These are phyloP conservation scores for Orthosia cruda DNA, from an alignment of 2,888 invertebrate genomes.

Conservation along the genomic window DNA sequence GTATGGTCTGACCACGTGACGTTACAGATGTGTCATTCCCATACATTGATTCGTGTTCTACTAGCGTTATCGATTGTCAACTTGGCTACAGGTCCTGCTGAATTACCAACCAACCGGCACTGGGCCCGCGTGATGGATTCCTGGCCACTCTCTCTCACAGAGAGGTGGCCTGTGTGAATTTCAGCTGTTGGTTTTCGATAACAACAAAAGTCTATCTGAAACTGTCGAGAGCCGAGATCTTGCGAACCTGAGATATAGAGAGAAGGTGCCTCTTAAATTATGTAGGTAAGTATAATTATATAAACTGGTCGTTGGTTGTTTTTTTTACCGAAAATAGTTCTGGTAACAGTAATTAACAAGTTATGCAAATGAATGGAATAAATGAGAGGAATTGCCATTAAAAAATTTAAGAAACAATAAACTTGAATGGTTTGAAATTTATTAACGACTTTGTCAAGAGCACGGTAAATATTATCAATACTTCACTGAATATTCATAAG, in stretches of 20 bases:
- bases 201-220: neutral
- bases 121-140: neutral
- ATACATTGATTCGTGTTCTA: too few relatives aligned
- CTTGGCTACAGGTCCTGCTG: too few relatives aligned
- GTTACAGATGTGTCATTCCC: too few relatives aligned
- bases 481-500: slow-evolving; percentile 3
- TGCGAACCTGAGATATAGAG: neutral
- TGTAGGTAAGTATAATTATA: neutral
- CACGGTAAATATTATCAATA: slow-evolving; percentile 11
- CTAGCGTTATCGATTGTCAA: too few relatives aligned
- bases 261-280: neutral
- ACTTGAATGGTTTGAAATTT: slow-evolving; percentile 1
- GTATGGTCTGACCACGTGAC: too few relatives aligned
- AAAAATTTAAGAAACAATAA: neutral
- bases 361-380: slow-evolving; percentile 29
- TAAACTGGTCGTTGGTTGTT: neutral
- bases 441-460: slow-evolving; percentile 17
- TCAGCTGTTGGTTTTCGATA: neutral
- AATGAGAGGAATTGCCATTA: neutral
- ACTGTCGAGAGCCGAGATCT: neutral
- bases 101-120: neutral
- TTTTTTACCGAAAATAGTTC: slow-evolving; percentile 2
- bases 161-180: too few relatives aligned
- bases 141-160: neutral
- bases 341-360: neutral